phyloP scores from a whole-genome alignment of 1,140 invertebrate genomes.

The Pachypeltis micranthus region DNA sequence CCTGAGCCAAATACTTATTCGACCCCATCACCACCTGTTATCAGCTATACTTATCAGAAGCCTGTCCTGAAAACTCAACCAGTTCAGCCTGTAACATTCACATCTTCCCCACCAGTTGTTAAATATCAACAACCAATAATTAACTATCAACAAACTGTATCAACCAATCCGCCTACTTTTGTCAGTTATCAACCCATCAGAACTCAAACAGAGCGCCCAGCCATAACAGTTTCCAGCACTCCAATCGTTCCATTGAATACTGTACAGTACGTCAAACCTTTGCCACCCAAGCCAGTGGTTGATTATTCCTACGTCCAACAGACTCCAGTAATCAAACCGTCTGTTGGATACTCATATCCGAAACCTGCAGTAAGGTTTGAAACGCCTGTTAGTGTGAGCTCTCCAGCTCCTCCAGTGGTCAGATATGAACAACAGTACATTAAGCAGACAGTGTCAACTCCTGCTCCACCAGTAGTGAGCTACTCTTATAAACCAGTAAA shows the following conservation, averaged over 20 bases:
- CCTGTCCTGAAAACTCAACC: neutral
- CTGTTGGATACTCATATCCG: neutral
- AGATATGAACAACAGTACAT: slow-evolving; percentile 8
- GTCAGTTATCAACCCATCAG: slow-evolving; percentile 1
- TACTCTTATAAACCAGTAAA: slow-evolving; percentile 11
- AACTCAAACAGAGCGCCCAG: neutral
- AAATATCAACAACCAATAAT: neutral
- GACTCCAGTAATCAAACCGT: neutral
- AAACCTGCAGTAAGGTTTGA: neutral
- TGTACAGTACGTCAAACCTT: slow-evolving; percentile 25
- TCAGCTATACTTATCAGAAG: slow-evolving; percentile 15
- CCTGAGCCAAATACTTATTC: neutral
- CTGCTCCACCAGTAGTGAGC: slow-evolving; percentile 25
- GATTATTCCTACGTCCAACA: neutral
- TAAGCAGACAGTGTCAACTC: slow-evolving; percentile 16
- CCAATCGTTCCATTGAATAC: slow-evolving; percentile 28
- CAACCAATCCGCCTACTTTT: neutral
- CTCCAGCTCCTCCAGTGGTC: neutral
- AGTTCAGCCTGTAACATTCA: neutral
- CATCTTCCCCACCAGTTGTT: neutral
- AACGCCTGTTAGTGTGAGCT: neutral
- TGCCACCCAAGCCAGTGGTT: neutral
- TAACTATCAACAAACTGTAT: slow-evolving; percentile 2
- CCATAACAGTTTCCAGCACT: neutral
- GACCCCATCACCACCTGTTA: slow-evolving; percentile 13